phyloP scores from a whole-genome alignment of 1,140 invertebrate genomes.

The Aphidius gifuensis region DNA sequence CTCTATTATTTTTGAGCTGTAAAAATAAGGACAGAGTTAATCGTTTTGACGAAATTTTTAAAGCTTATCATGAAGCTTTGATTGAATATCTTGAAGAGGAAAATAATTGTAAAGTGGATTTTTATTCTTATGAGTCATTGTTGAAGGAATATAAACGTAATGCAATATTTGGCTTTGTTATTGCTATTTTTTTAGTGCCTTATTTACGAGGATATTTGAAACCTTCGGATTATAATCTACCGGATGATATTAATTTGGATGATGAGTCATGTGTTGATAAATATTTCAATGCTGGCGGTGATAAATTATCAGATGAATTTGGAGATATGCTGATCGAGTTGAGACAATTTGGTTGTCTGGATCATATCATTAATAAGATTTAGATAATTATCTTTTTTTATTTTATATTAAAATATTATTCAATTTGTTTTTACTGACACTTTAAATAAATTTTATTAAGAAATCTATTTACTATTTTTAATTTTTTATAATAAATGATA shows the following conservation, averaged over 20 bases:
- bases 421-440: too few species aligned
- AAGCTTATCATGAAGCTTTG: slow-evolving; percentile 39
- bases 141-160: slow-evolving; percentile 35
- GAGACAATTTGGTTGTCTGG: not conserved
- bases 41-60: slow-evolving; percentile 37
- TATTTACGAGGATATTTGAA: slow-evolving; percentile 22
- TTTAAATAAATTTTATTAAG: too few species aligned
- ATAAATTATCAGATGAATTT: slow-evolving; percentile 7
- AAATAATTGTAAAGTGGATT: slow-evolving; percentile 21
- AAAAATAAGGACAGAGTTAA: slow-evolving; percentile 25
- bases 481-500: too few species aligned
- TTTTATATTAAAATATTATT: too few species aligned
- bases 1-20: slow-evolving; percentile 46
- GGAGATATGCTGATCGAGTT: slow-evolving; percentile 5
- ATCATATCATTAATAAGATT: not conserved
- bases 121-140: slow-evolving; percentile 38
- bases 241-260: not conserved
- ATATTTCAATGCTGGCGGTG: not conserved
- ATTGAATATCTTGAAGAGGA: slow-evolving; percentile 24
- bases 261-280: not conserved
- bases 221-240: not conserved
- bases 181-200: slow-evolving; percentile 38
- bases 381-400: too few species aligned
- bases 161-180: slow-evolving; percentile 41
- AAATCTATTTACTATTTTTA: too few species aligned